Conservation (phyloP, 2,888 invertebrate genomes). For the Dioctria rufipes region DNA sequence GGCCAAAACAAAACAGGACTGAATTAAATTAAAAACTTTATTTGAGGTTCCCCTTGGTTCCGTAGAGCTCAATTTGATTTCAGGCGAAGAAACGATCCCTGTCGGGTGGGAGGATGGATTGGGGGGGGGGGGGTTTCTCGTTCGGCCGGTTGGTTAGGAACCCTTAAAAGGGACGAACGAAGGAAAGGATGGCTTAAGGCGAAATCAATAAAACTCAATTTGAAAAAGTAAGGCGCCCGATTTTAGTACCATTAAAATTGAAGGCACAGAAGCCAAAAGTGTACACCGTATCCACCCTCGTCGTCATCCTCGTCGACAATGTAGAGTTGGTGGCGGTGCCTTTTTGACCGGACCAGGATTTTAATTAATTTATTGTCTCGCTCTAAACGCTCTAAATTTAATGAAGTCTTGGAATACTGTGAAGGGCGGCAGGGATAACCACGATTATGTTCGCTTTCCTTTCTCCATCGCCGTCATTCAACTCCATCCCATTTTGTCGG, state of each 20-base stretch:
- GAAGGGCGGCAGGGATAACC: neutral
- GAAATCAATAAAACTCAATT: constrained; percentile 54
- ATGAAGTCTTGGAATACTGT: constrained; percentile 44
- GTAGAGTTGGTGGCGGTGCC: constrained; percentile 15
- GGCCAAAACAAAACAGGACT: constrained; percentile 37
- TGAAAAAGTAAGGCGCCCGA: constrained; percentile 44
- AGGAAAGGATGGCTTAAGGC: constrained; percentile 46
- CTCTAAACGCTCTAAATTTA: constrained; percentile 46
- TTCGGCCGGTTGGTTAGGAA: neutral
- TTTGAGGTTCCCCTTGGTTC: constrained; percentile 50
- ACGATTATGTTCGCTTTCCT: constrained; percentile 18
- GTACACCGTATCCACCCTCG: neutral
- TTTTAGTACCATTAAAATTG: constrained; percentile 33
- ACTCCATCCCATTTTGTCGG: constrained; percentile 42
- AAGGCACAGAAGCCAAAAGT: constrained; percentile 8
- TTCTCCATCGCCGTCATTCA: neutral
- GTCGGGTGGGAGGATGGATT: neutral
- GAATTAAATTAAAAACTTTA: constrained; percentile 55
- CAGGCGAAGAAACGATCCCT: constrained; percentile 13
- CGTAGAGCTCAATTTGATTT: constrained; percentile 47
- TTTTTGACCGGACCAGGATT: constrained; percentile 52
- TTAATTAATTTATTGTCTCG: constrained; percentile 54
- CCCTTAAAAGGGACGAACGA: constrained; percentile 43
- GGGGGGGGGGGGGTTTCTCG: no score
- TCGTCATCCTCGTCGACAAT: neutral